These are phyloP conservation scores for Xestia c-nigrum DNA, from an alignment of 2,888 invertebrate genomes.

Conservation along the genomic window DNA sequence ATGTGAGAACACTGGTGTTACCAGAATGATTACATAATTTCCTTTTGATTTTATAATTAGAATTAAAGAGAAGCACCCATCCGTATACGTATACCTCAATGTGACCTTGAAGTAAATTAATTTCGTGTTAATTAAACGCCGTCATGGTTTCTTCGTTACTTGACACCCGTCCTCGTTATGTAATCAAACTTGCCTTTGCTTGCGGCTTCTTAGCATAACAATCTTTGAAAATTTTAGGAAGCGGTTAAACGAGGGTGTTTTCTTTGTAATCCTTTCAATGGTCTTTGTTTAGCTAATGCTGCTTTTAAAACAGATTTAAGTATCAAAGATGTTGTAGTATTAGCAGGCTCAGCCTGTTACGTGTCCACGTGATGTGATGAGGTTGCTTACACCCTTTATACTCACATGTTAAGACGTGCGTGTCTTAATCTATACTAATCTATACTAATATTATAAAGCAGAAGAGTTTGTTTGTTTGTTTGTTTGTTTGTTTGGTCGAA, in stretches of 20 bases:
- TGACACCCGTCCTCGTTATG: conserved; percentile 50
- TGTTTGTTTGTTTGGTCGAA: no score
- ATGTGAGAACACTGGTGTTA: not conserved
- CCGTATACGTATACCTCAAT: conserved; percentile 20
- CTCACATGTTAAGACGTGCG: no score
- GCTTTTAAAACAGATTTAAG: not conserved
- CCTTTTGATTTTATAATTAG: conserved; percentile 28
- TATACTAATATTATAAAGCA: no score
- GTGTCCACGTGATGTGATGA: no score
- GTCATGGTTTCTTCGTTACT: conserved; percentile 55
- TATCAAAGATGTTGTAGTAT: not conserved
- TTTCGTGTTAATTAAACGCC: conserved; percentile 56
- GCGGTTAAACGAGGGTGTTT: conserved; percentile 12
- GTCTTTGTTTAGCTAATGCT: conserved; percentile 4
- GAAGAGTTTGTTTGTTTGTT: no score
- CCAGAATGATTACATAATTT: conserved; percentile 9
- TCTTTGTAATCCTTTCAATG: conserved; percentile 16
- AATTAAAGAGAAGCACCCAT: conserved; percentile 15
- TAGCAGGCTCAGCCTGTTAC: not conserved
- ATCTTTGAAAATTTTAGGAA: conserved; percentile 34
- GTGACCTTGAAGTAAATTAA: conserved; percentile 52
- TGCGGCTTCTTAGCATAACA: conserved; percentile 20
- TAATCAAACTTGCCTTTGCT: conserved; percentile 51
- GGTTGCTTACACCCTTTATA: no score
- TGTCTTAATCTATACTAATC: no score